Evolutionary conservation across 2,888 invertebrate species (phyloP).

Genomic region (Schrankia costaestrigalis): DNA sequence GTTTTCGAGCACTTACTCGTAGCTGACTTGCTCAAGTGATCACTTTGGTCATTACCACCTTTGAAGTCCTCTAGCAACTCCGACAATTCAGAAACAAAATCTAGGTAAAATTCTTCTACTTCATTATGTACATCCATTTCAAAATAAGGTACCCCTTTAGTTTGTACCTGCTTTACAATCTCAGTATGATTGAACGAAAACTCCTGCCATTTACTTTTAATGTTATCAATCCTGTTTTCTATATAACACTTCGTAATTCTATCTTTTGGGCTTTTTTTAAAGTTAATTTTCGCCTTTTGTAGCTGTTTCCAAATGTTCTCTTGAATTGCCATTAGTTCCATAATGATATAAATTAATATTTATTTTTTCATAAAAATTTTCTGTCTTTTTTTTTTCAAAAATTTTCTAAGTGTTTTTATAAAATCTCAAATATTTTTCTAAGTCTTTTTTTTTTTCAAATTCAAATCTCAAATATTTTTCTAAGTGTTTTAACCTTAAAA

Average conservation of each 20-base stretch:
- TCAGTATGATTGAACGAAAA: background rate
- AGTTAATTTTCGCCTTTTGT: background rate
- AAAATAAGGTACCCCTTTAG: background rate
- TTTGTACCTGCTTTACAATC: background rate
- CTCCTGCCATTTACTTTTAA: background rate
- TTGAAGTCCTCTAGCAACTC: background rate
- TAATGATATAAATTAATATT: too few relatives aligned
- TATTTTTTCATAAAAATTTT: too few relatives aligned
- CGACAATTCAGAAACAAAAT: background rate
- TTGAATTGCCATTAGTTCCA: background rate
- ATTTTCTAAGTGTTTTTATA: too few relatives aligned
- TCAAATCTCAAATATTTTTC: too few relatives aligned
- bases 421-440: too few relatives aligned
- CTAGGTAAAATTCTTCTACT: background rate
- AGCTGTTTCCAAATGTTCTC: background rate
- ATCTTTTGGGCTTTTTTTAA: conserved; percentile 1
- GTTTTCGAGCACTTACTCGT: background rate
- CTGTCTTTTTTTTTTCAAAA: too few relatives aligned
- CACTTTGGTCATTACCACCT: background rate
- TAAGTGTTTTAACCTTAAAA: too few relatives aligned
- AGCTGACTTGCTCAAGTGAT: background rate
- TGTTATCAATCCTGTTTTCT: background rate
- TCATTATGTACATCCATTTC: background rate
- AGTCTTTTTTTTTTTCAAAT: too few relatives aligned
- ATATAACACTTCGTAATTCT: background rate